Conservation (phyloP, 2,888 invertebrate species). For the Melikaiella ostensackeni region DNA sequence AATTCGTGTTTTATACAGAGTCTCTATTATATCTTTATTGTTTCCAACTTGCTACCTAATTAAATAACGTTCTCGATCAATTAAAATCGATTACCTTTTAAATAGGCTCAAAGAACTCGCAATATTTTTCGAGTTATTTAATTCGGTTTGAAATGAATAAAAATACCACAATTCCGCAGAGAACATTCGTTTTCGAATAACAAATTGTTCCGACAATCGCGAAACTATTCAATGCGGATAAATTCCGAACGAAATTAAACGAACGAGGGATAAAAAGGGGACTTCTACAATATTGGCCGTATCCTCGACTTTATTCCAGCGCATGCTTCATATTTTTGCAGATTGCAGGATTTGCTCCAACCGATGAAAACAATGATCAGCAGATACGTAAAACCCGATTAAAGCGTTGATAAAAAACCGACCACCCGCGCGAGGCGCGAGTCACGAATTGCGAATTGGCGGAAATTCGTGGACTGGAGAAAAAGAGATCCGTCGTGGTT, state of each 20-base stretch:
- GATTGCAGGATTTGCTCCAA: neutral
- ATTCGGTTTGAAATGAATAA: too few species aligned
- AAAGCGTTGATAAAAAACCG: neutral
- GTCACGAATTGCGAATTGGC: neutral
- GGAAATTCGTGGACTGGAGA: constrained; percentile 13
- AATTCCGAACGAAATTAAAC: neutral
- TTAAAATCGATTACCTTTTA: too few species aligned
- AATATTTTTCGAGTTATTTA: too few species aligned
- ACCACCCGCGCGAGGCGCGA: constrained; percentile 9
- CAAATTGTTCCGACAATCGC: neutral
- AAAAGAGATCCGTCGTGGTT: constrained; percentile 23
- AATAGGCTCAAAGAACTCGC: too few species aligned
- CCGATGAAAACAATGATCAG: neutral
- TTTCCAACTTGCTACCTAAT: neutral
- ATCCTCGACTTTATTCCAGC: neutral
- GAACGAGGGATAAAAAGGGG: neutral
- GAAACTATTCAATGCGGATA: neutral
- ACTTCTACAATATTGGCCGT: neutral
- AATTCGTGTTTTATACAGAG: neutral
- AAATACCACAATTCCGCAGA: neutral
- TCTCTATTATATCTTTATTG: too few species aligned
- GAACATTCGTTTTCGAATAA: neutral
- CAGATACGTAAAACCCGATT: neutral
- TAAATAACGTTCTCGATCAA: too few species aligned
- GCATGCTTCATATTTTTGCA: constrained; percentile 17